Percentiles rank a stretch among this genome's conserved stretches.
Evolutionary conservation across 2,113 vertebrate species (phyloP).

Genomic region (Sprattus sprattus): DNA sequence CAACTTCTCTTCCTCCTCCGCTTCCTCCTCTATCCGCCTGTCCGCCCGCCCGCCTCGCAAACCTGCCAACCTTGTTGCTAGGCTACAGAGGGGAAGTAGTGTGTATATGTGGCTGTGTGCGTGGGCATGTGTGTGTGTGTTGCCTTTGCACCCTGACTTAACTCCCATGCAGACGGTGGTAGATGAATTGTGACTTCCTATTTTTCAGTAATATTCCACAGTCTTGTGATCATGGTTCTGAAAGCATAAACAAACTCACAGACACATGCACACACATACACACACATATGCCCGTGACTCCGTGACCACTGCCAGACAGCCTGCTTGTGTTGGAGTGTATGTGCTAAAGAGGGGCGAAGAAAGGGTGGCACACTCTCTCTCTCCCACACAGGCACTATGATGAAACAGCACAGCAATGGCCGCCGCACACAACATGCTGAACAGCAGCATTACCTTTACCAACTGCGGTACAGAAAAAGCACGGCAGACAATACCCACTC

Average conservation of each 20-base stretch:
- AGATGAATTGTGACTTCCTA: slow-evolving; percentile 43
- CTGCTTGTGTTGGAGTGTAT: not conserved
- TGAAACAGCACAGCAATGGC: slow-evolving; percentile 43
- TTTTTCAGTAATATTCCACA: slow-evolving; percentile 20
- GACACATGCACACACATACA: not conserved
- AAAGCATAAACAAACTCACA: not conserved
- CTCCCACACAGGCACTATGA: slow-evolving; percentile 29
- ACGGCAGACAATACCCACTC: not conserved
- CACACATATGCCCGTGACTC: not conserved
- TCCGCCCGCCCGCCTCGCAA: not conserved
- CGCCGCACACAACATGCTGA: slow-evolving; percentile 3
- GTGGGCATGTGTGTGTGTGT: slow-evolving; percentile 11
- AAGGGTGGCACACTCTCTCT: not conserved
- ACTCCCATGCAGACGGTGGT: not conserved
- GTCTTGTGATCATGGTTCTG: slow-evolving; percentile 11
- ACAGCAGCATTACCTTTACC: not conserved
- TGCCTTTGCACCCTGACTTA: slow-evolving; percentile 25
- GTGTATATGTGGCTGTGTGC: slow-evolving; percentile 18
- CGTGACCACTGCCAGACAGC: not conserved
- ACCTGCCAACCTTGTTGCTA: slow-evolving; percentile 49
- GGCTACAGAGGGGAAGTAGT: slow-evolving; percentile 47
- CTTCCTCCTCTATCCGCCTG: not conserved
- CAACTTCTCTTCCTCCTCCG: not conserved
- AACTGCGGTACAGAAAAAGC: not conserved
- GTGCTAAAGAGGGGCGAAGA: not conserved